Base-by-base conservation (phyloP, 2,888 invertebrate species). In the Plagiodera versicolora region DNA sequence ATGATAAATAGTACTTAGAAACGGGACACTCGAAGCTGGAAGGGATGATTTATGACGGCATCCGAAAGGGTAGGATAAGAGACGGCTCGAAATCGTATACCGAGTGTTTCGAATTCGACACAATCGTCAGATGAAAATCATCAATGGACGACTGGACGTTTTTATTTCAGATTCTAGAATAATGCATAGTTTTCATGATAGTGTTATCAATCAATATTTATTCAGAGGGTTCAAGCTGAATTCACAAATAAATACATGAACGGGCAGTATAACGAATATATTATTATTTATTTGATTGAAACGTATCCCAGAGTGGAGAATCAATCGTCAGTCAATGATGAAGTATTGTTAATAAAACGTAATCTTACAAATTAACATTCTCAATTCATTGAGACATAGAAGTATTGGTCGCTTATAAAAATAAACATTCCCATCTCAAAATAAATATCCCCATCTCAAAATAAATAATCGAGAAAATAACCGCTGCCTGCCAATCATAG, bases 381-480 rank as follows among this genome's bases (percentile, higher is more conserved):
- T 52, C 58, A 64, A 50, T 61, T 58, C 61, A 52, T 10, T 32
- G 10, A 32, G 32, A 32, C 32, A 32, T 32, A 32, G 32, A 58
- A 56, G 56, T 49, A 53, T 61, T 51, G 54, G 61, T 56, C 56
- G 59, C 35, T n/a, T n/a, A n/a, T n/a, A n/a, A n/a, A n/a, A n/a
- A n/a, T n/a, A n/a, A n/a, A n/a, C n/a, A n/a, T n/a, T n/a, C n/a
- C n/a, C n/a, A n/a, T 65, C 52, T 60, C 62, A 65, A 65, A 65
- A 65, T 65, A 65, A 60, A 56, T 54, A 48, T 54, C 54, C 8
- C 10, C 32, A 39, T 60, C 62, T 60, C 39, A 62, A 56, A 50
- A 62, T 56, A 59, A 56, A 46, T 56, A 65, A 65, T 54, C 60
- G 56, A 63, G 58, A 51, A 59, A 56, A 46, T 56, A 65, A 65